phyloP scores from a whole-genome alignment of 1,140 invertebrate genomes.

The Pteromalus puparum region DNA sequence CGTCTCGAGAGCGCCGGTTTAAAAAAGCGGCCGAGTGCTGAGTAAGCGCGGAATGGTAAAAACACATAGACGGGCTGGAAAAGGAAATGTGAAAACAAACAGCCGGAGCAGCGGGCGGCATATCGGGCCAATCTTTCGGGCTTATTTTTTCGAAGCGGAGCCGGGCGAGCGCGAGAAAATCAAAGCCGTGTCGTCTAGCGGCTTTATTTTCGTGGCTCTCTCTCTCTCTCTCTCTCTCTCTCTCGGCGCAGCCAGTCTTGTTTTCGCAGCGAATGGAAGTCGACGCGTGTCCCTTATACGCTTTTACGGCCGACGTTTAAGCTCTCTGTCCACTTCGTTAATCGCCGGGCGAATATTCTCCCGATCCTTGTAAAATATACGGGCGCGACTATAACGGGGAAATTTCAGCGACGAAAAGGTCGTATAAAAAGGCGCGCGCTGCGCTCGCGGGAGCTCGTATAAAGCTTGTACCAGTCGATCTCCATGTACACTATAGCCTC shows the following conservation, averaged over 20 bases:
- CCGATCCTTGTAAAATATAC: too few relatives aligned
- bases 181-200: not conserved
- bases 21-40: not conserved
- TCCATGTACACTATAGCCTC: not conserved
- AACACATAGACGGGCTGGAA: not conserved
- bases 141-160: conserved; percentile 17
- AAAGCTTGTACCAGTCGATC: not conserved
- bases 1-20: not conserved
- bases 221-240: not conserved
- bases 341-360: not conserved
- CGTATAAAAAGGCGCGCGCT: not conserved
- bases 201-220: conserved; percentile 28
- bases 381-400: not conserved
- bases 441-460: not conserved
- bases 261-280: conserved; percentile 27
- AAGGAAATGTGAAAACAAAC: conserved; percentile 34
- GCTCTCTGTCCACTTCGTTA: conserved; percentile 26
- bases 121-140: not conserved
- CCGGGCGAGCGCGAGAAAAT: not conserved
- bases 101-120: not conserved
- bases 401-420: not conserved
- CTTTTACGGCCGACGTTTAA: conserved; percentile 25
- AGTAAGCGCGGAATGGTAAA: not conserved
- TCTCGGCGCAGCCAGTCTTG: not conserved
- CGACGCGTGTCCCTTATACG: not conserved